Conservation (phyloP, 2,888 invertebrate genomes). For the Parascotia fuliginaria region DNA sequence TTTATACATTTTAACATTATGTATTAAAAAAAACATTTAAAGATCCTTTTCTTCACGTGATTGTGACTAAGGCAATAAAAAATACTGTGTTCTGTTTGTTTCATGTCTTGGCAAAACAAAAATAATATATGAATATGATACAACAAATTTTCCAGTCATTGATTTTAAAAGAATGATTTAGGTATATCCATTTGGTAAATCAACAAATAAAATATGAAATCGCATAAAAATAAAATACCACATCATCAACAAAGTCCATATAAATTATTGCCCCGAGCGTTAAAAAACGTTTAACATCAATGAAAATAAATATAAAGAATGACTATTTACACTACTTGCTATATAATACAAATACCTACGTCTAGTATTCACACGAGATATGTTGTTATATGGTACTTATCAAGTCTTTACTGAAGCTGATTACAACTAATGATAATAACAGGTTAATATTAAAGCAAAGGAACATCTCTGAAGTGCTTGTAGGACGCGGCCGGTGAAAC, state of each 20-base stretch:
- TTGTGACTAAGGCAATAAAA: background rate
- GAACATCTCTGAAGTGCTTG: slow-evolving; percentile 68
- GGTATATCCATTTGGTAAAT: slow-evolving; percentile 33
- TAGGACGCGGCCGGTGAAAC: slow-evolving; percentile 17
- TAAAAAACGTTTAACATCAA: slow-evolving; percentile 40
- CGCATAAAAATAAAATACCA: slow-evolving; percentile 67
- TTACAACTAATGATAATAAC: slow-evolving; percentile 68
- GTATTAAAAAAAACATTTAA: too few relatives aligned
- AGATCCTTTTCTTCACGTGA: too few relatives aligned
- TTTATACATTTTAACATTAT: too few relatives aligned
- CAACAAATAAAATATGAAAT: slow-evolving; percentile 65
- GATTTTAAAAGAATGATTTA: background rate
- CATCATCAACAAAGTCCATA: slow-evolving; percentile 68
- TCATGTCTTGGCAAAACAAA: background rate
- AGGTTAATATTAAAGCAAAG: slow-evolving; percentile 64
- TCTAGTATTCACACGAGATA: slow-evolving; percentile 83
- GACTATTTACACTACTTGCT: slow-evolving; percentile 76
- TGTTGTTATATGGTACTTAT: slow-evolving; percentile 71
- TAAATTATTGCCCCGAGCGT: slow-evolving; percentile 75
- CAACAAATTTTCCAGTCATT: background rate
- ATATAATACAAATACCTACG: slow-evolving; percentile 78
- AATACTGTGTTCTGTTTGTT: too few relatives aligned
- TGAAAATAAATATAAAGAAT: slow-evolving; percentile 55
- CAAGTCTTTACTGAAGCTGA: slow-evolving; percentile 78
- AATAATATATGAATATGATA: background rate